phyloP scores from a whole-genome alignment of 2,113 vertebrate genomes.

The Noctilio leporinus region DNA sequence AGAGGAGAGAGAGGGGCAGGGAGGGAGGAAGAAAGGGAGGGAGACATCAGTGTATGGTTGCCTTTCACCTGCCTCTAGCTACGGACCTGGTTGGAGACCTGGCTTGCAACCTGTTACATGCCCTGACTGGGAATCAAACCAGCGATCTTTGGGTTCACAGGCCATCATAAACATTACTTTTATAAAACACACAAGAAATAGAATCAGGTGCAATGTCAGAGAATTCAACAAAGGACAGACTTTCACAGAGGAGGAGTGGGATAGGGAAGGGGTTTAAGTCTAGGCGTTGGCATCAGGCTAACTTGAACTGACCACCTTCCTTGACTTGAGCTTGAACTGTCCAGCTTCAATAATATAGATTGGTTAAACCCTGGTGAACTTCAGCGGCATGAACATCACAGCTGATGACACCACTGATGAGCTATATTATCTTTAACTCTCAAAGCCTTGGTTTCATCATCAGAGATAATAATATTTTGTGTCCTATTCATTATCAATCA shows the following conservation, averaged over 20 bases:
- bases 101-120: no score
- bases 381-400: neutral
- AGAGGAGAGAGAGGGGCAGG: no score
- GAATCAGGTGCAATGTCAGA: neutral
- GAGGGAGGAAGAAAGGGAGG: no score
- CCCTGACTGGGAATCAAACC: no score
- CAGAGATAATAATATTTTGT: neutral
- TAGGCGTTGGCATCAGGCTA: neutral
- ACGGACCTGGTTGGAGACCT: no score
- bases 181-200: neutral
- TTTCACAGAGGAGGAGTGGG: neutral
- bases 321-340: neutral
- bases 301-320: neutral
- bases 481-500: neutral
- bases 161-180: neutral
- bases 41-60: no score
- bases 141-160: no score
- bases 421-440: neutral
- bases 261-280: neutral
- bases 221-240: neutral
- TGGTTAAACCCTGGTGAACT: neutral
- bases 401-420: neutral
- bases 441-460: neutral
- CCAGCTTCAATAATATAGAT: neutral
- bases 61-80: no score